Evolutionary conservation across 2,888 invertebrate species (phyloP), one percentile per base, ranked within the genome.

Genomic region (Eupithecia vulgata): DNA sequence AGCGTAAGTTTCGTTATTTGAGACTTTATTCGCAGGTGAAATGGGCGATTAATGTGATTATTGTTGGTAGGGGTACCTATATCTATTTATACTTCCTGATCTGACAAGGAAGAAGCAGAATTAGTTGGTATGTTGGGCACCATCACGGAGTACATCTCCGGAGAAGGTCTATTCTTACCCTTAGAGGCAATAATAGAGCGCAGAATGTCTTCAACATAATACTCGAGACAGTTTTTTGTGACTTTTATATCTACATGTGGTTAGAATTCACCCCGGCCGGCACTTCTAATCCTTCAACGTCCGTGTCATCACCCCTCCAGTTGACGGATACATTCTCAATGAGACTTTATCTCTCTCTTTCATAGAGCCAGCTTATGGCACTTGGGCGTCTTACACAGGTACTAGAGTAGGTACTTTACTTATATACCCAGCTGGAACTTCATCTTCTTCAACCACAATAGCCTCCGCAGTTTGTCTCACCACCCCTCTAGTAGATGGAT

Each of bases 401-500:
- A n/a, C n/a, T n/a, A n/a, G n/a, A n/a, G n/a, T n/a, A n/a, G n/a
- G n/a, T n/a, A n/a, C n/a, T n/a, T n/a, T n/a, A n/a, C n/a, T n/a
- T n/a, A n/a, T n/a, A n/a, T n/a, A n/a, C n/a, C 3, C 35, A 35
- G 35, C 35, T 35, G 3, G 35, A 35, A 35, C 5, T 35, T 35
- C 35, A 35, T 5, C 3, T 35, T 5, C 35, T 1, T 86, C 93
- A 0, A 94, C 84, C 0, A 86, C 77, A 3, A 94, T 77, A 0
- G 83, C 85, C 2, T 90, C 87, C 5, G 76, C 83, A 35, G 85
- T 91, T 52, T 94, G 79, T 62, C 94, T 81, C 0, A 93, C 91
- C 0, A 93, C 93, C 1, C 93, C 94, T 0, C 94, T 94, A 0
- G 93, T 94, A 0, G 87, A 90, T 0, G 94, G 94, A n/a, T 90